phyloP scores from a whole-genome alignment of 2,888 invertebrate species.

The Phlogophora meticulosa region DNA sequence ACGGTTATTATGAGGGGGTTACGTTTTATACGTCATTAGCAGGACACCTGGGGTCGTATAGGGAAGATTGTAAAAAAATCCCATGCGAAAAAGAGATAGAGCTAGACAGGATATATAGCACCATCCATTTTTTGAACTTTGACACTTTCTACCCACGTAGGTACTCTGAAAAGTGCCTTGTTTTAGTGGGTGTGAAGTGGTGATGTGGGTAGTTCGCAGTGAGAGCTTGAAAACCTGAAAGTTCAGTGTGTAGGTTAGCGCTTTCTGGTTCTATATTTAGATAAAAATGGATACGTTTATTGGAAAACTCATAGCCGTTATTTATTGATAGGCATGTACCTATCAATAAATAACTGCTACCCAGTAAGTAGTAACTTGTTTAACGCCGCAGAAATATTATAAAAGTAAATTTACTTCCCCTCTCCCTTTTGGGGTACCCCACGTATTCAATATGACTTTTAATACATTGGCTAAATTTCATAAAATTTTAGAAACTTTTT shows the following conservation, averaged over 20 bases:
- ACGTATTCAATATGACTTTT: too few relatives aligned
- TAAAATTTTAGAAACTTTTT: too few relatives aligned
- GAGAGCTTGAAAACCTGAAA: not conserved
- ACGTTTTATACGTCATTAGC: conserved; percentile 21
- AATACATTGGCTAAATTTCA: too few relatives aligned
- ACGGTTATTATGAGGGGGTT: conserved; percentile 13
- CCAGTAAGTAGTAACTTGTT: too few relatives aligned
- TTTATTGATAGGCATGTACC: too few relatives aligned
- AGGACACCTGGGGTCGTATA: not conserved
- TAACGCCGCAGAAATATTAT: too few relatives aligned
- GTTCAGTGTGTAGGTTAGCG: conserved; percentile 3
- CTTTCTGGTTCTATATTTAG: conserved; percentile 23
- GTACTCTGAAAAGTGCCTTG: not conserved
- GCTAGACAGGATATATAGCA: not conserved
- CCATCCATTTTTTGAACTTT: not conserved
- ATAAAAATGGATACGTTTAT: not conserved
- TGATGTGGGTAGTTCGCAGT: not conserved
- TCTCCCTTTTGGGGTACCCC: too few relatives aligned
- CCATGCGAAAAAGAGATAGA: not conserved
- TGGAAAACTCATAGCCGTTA: conserved; percentile 10
- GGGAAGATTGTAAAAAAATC: not conserved
- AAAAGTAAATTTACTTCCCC: too few relatives aligned
- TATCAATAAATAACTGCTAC: too few relatives aligned
- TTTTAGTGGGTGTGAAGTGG: not conserved
- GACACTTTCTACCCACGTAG: not conserved